phyloP scores from a whole-genome alignment of 2,888 invertebrate genomes.

The Folsomia manolachei region DNA sequence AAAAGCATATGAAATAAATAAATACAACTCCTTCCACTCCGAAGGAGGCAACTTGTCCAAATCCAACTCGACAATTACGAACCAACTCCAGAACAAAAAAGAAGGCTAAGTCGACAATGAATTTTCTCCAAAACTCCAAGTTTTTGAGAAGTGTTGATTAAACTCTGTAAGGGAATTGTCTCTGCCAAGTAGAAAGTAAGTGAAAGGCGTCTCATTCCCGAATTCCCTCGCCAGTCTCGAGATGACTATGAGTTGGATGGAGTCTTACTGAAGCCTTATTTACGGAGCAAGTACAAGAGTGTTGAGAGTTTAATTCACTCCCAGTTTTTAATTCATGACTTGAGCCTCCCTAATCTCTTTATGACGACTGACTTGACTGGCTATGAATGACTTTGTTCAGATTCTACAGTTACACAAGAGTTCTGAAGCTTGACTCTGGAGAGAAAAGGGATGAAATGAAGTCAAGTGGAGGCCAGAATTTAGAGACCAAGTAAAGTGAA shows the following conservation, averaged over 20 bases:
- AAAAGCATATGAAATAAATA: neutral
- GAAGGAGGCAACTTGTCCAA: neutral
- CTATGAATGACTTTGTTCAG: no score
- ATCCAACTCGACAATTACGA: neutral
- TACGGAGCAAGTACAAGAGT: neutral
- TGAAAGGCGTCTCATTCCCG: neutral
- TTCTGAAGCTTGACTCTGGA: no score
- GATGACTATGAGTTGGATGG: no score
- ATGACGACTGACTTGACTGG: conserved; percentile 26
- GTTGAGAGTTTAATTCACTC: conserved; percentile 16
- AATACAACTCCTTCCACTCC: neutral
- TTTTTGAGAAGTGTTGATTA: conserved; percentile 12
- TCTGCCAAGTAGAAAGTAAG: conserved; percentile 1
- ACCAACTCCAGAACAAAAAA: neutral
- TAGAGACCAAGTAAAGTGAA: no score
- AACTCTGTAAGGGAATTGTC: conserved; percentile 15
- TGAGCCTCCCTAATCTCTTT: conserved; percentile 36
- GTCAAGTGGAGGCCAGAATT: no score
- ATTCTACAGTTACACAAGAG: no score
- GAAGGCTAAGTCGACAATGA: neutral
- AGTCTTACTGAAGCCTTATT: conserved; percentile 4
- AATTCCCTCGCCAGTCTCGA: conserved; percentile 14
- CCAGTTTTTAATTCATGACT: conserved; percentile 34
- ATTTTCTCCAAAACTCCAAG: neutral
- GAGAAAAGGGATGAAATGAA: no score